These are phyloP conservation scores for Varecia variegata DNA, from an alignment of 2,797 vertebrate genomes.

Conservation along the genomic window DNA sequence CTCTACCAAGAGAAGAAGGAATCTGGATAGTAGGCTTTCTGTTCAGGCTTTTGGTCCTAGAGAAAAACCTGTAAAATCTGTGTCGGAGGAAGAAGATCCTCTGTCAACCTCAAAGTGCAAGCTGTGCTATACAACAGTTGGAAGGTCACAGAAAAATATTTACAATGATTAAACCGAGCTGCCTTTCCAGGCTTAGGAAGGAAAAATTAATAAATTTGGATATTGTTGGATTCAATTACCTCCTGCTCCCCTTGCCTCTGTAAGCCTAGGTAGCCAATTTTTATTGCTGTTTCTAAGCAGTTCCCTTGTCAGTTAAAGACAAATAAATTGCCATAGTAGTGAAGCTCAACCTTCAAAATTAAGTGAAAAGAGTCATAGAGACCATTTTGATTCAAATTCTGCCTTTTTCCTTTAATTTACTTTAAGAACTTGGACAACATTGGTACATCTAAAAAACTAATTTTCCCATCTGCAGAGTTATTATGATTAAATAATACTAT, in stretches of 20 bases:
- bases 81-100: background rate
- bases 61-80: background rate
- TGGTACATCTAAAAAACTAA: background rate
- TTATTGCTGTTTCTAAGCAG: background rate
- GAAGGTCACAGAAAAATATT: background rate
- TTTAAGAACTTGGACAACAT: background rate
- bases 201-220: background rate
- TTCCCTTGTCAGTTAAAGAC: background rate
- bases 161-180: background rate
- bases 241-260: background rate
- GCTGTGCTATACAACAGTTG: background rate
- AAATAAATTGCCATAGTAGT: background rate
- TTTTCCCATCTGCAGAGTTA: background rate
- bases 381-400: background rate
- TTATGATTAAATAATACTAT: background rate
- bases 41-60: background rate
- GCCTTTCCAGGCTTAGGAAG: background rate
- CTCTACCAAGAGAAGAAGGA: background rate
- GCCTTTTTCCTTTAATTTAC: background rate
- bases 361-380: background rate
- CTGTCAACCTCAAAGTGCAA: background rate
- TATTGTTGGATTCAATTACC: background rate
- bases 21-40: background rate
- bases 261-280: background rate
- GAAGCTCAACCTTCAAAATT: background rate